Base-by-base conservation (phyloP, 92 coral and sea anemone species). In the Metridium senile region DNA sequence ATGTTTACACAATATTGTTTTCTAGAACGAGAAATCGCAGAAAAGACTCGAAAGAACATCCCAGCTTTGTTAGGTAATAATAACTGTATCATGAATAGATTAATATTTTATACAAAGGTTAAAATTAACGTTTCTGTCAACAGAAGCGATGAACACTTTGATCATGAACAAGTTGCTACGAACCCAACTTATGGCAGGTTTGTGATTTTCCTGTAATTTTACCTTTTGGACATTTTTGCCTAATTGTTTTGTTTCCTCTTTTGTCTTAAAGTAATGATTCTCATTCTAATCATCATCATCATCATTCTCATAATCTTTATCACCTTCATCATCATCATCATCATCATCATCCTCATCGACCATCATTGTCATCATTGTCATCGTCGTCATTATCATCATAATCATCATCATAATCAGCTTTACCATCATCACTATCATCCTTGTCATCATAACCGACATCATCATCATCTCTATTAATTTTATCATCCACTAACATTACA, bases 131-230 rank as follows among this genome's bases (percentile, higher is more conserved):
- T 13, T 20, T 21, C 25, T 3, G 17, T 9, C 23, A 21, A 54
- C 59, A 54, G 59, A 54, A 54, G 3, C 25, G 25, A 54, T 54
- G 59, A 54, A 4, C 21, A 54, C 6, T 54, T 19, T 3, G 51
- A 7, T n/a, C n/a, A n/a, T 45, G 59, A 54, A 21, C 16, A 54
- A 54, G 59, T 54, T 2, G 59, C 59, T 2, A 21, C 20, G 20
- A 54, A 54, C 59, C 59, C 59, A 21, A 54, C 59, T 9, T 54
- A 54, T 54, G 59, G 59, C 59, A 54, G 59, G 59, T 54, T 9
- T 54, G 59, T 54, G n/a, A n/a, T n/a, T n/a, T n/a, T n/a, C n/a
- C n/a, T n/a, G n/a, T n/a, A n/a, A n/a, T n/a, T n/a, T n/a, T n/a
- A n/a, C n/a, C n/a, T n/a, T n/a, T n/a, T n/a, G n/a, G n/a, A n/a